A percentile compares a stretch with the other conserved stretches of the same genome.
phyloP scores from a whole-genome alignment of 2,888 invertebrate genomes.

The Ellobium chinense region DNA sequence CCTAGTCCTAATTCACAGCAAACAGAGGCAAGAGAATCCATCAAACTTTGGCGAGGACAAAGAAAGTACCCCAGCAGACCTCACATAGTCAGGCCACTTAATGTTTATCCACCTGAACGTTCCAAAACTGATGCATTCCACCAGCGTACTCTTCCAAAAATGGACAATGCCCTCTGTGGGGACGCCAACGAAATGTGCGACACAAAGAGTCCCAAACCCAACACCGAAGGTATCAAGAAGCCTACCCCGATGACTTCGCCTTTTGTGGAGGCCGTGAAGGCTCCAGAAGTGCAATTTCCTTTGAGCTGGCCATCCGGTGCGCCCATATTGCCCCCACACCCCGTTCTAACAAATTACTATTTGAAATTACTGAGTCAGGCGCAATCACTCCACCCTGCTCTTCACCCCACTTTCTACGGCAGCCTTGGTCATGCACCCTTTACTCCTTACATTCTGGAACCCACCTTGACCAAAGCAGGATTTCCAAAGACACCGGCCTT shows the following conservation, averaged over 20 bases:
- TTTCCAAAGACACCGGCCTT: neutral
- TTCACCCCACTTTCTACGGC: constrained; percentile 15
- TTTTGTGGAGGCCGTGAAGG: neutral
- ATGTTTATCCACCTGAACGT: neutral
- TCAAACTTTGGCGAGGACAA: neutral
- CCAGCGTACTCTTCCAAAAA: neutral
- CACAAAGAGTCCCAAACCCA: neutral
- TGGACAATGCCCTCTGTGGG: neutral
- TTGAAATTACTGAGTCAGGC: constrained; percentile 15
- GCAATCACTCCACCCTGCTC: constrained; percentile 27
- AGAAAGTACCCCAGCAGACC: neutral
- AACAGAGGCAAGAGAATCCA: neutral
- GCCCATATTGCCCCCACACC: neutral
- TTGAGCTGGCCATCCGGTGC: neutral
- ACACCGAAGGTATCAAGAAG: neutral
- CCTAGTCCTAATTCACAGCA: no score
- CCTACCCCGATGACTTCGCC: neutral
- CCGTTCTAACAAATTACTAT: constrained; percentile 22
- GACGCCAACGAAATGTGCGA: neutral
- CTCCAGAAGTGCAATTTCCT: neutral
- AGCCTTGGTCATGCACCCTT: neutral
- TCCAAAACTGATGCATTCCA: neutral
- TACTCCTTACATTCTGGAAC: neutral
- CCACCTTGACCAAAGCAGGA: neutral
- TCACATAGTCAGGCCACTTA: neutral